Evolutionary conservation across 1,140 invertebrate species (phyloP), one percentile per base, ranked within the genome.

Genomic region (Drosophila fuyamai): DNA sequence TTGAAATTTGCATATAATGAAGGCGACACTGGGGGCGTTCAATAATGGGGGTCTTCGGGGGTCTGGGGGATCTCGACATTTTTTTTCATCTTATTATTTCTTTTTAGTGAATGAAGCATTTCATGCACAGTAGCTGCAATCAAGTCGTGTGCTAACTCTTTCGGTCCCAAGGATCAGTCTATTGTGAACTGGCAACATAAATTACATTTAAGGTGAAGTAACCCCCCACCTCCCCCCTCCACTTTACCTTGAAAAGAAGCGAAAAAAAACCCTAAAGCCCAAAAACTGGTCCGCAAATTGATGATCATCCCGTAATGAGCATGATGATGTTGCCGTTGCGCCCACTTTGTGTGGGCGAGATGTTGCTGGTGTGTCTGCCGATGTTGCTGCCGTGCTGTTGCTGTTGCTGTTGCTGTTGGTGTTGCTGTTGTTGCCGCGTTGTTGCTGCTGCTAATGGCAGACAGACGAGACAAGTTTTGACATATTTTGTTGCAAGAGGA

Each of bases 1-100:
- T 89, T 89, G 84, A 89, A 89, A 89, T 89, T 89, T 89, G 84
- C 84, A 89, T 89, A 90, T 90, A 88, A 88, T 89, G 85, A 80
- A 88, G 73, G 80, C 62, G 51, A 51, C 58, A 50, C 61, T 65
- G 77, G 68, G 65, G 78, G 55, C 68, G 61, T 67, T 61, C 47
- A 62, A 71, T 71, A 47, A 36, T 38, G 43, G 7, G 32, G 27
- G 18, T 32, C 44, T 12, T 44, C 48, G n/a, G 35, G 9, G 41
- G 46, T 23, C 5, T 9, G 29, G n/a, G n/a, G 47, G 47, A 12
- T 13, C 4, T 51, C 13, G 7, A 0, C 2, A 32, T 36, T 0
- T 27, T 23, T 18, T 58, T 23, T 54, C 3, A 13, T 47, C 41
- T 16, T 38, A 10, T 18, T 7, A 50, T 29, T 4, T 23, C 18